Evolutionary conservation across 1,140 invertebrate genomes (phyloP).

Genomic region (Cyphomyrmex costatus): DNA sequence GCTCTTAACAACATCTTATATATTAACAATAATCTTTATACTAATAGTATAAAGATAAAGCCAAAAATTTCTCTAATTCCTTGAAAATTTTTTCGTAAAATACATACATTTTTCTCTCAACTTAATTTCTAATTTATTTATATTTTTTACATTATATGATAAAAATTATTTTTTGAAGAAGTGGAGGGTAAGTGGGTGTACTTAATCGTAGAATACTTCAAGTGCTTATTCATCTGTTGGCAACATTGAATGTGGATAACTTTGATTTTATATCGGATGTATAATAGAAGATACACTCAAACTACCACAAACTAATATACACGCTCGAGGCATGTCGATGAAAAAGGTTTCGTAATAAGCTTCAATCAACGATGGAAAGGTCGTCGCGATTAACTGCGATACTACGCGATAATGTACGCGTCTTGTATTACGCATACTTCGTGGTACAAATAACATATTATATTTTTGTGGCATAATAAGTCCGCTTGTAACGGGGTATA

Average conservation of each 20-base stretch:
- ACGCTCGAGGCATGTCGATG: conserved; percentile 47
- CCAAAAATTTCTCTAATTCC: not conserved
- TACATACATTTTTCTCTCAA: not conserved
- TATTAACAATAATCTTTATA: not conserved
- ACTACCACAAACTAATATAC: not conserved
- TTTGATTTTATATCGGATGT: conserved; percentile 12
- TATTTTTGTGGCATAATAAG: not conserved
- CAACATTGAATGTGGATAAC: not conserved
- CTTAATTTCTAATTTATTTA: not conserved
- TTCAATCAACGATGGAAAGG: conserved; percentile 55
- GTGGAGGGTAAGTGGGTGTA: not conserved
- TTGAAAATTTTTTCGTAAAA: not conserved
- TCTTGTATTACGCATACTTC: not conserved
- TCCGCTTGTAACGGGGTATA: not conserved
- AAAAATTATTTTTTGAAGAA: not conserved
- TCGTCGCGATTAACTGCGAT: conserved; percentile 28
- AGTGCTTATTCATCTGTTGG: not conserved
- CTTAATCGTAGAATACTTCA: not conserved
- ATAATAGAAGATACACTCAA: conserved; percentile 37
- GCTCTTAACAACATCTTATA: conserved; percentile 35
- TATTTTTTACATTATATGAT: not conserved
- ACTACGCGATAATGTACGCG: conserved; percentile 35
- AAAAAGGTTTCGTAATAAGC: conserved; percentile 65
- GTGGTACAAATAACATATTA: not conserved
- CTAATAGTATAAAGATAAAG: not conserved